These are phyloP conservation scores for Trypoxylus dichotomus DNA, from an alignment of 1,140 invertebrate species.

Conservation along the genomic window DNA sequence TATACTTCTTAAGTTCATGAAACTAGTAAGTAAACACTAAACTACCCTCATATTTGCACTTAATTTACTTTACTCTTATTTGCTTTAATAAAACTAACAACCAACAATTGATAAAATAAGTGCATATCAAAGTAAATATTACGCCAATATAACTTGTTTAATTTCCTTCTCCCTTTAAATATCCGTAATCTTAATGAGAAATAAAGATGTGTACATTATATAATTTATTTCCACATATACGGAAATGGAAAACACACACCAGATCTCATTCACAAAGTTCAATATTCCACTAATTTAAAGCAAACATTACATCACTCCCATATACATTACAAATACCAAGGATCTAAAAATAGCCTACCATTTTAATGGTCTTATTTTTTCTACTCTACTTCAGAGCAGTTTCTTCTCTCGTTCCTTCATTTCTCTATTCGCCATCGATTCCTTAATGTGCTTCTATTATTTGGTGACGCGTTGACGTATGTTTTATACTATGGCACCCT, in stretches of 20 bases:
- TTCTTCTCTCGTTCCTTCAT: not conserved
- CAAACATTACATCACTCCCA: not conserved
- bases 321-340: not conserved
- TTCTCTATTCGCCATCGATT: not conserved
- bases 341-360: not conserved
- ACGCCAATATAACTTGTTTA: not conserved
- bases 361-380: not conserved
- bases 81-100: too few relatives aligned
- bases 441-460: not conserved
- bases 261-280: not conserved
- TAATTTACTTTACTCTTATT: too few relatives aligned
- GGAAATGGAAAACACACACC: not conserved
- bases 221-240: not conserved
- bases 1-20: too few relatives aligned
- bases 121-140: not conserved
- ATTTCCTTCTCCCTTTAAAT: not conserved
- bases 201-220: not conserved
- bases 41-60: too few relatives aligned
- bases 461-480: not conserved
- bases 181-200: not conserved
- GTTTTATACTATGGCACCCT: not conserved
- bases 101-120: too few relatives aligned
- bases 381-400: not conserved
- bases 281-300: constrained; percentile 7
- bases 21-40: too few relatives aligned